Base-by-base conservation (phyloP, 2,888 invertebrate species). In the Campoplex capitator region DNA sequence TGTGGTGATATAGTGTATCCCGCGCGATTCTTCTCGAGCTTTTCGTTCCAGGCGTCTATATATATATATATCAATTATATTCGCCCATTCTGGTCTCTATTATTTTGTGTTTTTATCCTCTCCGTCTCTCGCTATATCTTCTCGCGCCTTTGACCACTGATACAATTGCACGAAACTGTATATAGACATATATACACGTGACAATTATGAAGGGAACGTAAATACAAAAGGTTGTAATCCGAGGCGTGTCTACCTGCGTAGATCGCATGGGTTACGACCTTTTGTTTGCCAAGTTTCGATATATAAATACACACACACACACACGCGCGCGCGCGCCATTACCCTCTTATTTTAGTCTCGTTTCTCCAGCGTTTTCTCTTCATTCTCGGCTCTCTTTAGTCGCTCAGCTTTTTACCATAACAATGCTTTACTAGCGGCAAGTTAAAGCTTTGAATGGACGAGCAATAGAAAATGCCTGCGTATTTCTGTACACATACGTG, bases 361-460 rank as follows among this genome's bases (percentile, higher is more conserved):
- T 76, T 76, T 48, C 54, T 62, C 65, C 56, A 54, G 56, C 73
- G 68, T 62, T 75, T 74, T 58, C 58, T 23, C 58, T 38, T 75
- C 42, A 11, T 62, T 54, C 80, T 56, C 65, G 73, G 18, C 62
- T 74, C 84, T 65, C 85, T 83, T 83, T 78, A 67, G 82, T 71
- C 58, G 48, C 32, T 54, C 45, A 82, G 84, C 54, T 88, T 84
- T 89, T 89, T 89, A 89, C 88, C 89, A 89, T 89, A 89, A 89
- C 89, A 89, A 89, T 89, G 84, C 85, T 51, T 51, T 83, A 75
- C 82, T 65, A 38, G 84, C 78, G 74, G 13, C 1, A 62, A 68
- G 42, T 67, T 16, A 32, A 45, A 51, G 81, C 87, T 90, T 89
- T 88, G 85, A 87, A 83, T 86, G 83, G 84, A 45, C 42, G 82